Evolutionary conservation across 1,140 invertebrate species (phyloP).

Genomic region (Cyphomyrmex costatus): DNA sequence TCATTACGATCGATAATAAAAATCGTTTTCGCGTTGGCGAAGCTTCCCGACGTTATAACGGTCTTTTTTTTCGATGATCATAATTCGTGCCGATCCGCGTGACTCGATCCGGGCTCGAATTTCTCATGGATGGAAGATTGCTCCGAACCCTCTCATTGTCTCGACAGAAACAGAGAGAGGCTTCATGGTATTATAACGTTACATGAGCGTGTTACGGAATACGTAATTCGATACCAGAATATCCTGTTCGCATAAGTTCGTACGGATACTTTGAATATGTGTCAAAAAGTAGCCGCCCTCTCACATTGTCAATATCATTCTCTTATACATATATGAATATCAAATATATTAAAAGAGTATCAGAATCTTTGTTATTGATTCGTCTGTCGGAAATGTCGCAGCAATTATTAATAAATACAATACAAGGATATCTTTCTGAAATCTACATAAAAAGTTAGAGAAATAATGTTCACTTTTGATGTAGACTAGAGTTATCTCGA

Average conservation of each 20-base stretch:
- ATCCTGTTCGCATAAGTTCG: conserved; percentile 70
- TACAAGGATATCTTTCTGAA: not conserved
- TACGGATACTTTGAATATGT: conserved; percentile 63
- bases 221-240: conserved; percentile 75
- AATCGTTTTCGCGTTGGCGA: conserved; percentile 16
- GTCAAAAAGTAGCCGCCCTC: conserved; percentile 27
- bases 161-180: conserved; percentile 62
- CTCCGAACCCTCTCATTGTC: conserved; percentile 70
- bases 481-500: not conserved
- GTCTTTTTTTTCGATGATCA: conserved; percentile 37
- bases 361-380: not conserved
- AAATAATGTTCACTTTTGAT: not conserved
- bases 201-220: conserved; percentile 70
- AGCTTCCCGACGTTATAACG: conserved; percentile 21
- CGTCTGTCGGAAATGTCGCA: not conserved
- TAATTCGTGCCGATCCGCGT: conserved; percentile 50
- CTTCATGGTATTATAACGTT: conserved; percentile 58
- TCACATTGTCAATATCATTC: not conserved
- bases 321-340: not conserved
- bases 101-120: conserved; percentile 69
- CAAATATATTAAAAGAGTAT: not conserved
- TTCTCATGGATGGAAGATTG: conserved; percentile 75
- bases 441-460: not conserved
- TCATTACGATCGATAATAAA: conserved; percentile 10
- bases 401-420: not conserved